Percentiles rank a stretch among this genome's conserved stretches.
Evolutionary conservation across 2,888 invertebrate species (phyloP).

Genomic region (Ypsolopha sequella): DNA sequence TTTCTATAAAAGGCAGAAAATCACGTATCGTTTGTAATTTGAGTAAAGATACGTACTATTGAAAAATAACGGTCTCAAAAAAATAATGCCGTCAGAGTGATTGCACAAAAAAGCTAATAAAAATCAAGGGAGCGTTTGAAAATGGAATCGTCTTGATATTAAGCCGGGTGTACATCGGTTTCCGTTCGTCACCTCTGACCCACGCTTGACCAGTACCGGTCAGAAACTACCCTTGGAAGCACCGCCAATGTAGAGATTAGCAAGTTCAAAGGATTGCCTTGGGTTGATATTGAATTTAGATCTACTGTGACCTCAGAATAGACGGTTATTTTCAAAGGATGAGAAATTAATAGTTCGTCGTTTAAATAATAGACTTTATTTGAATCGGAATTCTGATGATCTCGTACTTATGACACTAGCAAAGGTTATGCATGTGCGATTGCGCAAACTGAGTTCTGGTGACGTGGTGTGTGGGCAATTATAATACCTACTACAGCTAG

Average conservation of each 20-base stretch:
- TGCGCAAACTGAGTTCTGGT: no score
- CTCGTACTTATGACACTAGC: no score
- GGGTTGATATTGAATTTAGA: conserved; percentile 13
- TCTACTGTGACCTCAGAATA: conserved; percentile 5
- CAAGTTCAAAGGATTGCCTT: conserved; percentile 11
- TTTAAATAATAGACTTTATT: conserved; percentile 3
- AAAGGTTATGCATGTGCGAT: no score
- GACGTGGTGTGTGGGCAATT: no score
- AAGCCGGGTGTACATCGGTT: conserved; percentile 41
- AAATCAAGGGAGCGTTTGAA: background rate
- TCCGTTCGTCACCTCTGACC: conserved; percentile 68
- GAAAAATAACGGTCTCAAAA: background rate
- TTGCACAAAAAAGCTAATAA: background rate
- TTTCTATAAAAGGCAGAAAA: background rate
- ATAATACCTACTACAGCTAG: no score
- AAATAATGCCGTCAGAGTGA: background rate
- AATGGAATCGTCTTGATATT: conserved; percentile 18
- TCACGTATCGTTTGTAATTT: background rate
- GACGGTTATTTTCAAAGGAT: conserved; percentile 4
- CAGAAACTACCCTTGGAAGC: conserved; percentile 9
- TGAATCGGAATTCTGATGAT: no score
- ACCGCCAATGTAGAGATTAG: conserved; percentile 8
- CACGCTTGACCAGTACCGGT: conserved; percentile 44
- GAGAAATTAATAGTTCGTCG: conserved; percentile 3
- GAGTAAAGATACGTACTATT: background rate